Percentiles rank a stretch among this genome's conserved stretches.
Conservation (phyloP, 2,888 invertebrate species). For the Eretmocerus hayati region DNA sequence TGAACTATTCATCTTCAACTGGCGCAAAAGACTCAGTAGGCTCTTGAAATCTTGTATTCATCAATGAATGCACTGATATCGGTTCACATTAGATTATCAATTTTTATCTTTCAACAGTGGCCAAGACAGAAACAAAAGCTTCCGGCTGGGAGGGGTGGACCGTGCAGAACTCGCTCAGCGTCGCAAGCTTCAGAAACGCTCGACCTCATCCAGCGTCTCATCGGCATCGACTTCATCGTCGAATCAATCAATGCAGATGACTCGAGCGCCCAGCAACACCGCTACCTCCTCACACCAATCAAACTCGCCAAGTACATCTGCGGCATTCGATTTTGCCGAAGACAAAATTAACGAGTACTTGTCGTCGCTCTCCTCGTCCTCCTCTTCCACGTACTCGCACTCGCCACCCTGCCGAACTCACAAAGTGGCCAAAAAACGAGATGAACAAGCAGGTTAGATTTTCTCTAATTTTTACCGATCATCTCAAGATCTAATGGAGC, state of each 20-base stretch:
- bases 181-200: constrained; percentile 55
- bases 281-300: constrained; percentile 25
- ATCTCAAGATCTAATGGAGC: too few relatives aligned
- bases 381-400: not conserved
- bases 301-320: constrained; percentile 37
- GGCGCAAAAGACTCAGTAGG: too few relatives aligned
- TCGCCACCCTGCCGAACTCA: too few relatives aligned
- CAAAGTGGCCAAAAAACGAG: not conserved
- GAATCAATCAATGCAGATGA: constrained; percentile 28
- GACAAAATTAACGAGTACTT: constrained; percentile 50
- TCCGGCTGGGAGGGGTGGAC: constrained; percentile 64
- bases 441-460: too few relatives aligned
- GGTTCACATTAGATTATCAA: too few relatives aligned
- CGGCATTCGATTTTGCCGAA: constrained; percentile 49
- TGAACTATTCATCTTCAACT: too few relatives aligned
- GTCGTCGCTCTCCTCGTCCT: constrained; percentile 48
- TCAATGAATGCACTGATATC: too few relatives aligned
- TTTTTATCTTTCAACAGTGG: too few relatives aligned
- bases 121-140: constrained; percentile 65
- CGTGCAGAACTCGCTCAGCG: constrained; percentile 65
- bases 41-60: too few relatives aligned
- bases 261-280: constrained; percentile 30
- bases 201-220: constrained; percentile 46
- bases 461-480: too few relatives aligned
- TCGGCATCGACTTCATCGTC: constrained; percentile 46